Evolutionary conservation across 2,888 invertebrate genomes (phyloP).

Genomic region (Ectemnius continuus): DNA sequence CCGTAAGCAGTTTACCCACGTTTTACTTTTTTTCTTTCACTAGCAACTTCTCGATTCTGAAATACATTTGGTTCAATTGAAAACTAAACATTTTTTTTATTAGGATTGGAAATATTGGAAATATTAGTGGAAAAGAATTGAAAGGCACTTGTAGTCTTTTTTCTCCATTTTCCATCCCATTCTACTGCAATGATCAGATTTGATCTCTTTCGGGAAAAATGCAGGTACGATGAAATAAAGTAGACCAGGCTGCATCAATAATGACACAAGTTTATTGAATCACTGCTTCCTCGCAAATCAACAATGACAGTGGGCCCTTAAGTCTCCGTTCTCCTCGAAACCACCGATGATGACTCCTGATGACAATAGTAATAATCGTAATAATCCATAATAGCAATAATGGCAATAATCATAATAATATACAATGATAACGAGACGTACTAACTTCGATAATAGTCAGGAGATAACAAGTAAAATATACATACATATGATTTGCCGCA

Average conservation of each 20-base stretch:
- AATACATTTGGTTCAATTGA: too few relatives aligned
- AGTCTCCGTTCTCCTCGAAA: conserved; percentile 33
- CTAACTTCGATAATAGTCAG: conserved; percentile 67
- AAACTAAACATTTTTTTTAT: too few relatives aligned
- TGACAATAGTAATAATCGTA: conserved; percentile 45
- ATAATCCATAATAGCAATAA: conserved; percentile 47
- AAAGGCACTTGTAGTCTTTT: too few relatives aligned
- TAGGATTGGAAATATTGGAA: too few relatives aligned
- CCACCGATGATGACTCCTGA: conserved; percentile 51
- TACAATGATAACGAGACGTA: conserved; percentile 65
- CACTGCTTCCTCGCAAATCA: conserved; percentile 64
- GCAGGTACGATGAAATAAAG: not conserved
- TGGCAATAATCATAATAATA: conserved; percentile 44
- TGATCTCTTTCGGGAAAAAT: too few relatives aligned
- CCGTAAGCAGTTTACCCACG: too few relatives aligned
- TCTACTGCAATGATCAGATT: too few relatives aligned
- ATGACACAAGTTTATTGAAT: conserved; percentile 72
- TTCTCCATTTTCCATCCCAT: too few relatives aligned
- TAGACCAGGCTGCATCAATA: conserved; percentile 41
- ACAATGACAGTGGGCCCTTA: conserved; percentile 62
- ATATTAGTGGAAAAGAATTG: too few relatives aligned
- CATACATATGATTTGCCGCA: conserved; percentile 59
- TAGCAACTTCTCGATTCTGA: too few relatives aligned
- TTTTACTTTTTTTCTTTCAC: too few relatives aligned
- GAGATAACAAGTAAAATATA: conserved; percentile 73